Evolutionary conservation across 2,888 invertebrate genomes (phyloP).

Genomic region (Zelleria hepariella): DNA sequence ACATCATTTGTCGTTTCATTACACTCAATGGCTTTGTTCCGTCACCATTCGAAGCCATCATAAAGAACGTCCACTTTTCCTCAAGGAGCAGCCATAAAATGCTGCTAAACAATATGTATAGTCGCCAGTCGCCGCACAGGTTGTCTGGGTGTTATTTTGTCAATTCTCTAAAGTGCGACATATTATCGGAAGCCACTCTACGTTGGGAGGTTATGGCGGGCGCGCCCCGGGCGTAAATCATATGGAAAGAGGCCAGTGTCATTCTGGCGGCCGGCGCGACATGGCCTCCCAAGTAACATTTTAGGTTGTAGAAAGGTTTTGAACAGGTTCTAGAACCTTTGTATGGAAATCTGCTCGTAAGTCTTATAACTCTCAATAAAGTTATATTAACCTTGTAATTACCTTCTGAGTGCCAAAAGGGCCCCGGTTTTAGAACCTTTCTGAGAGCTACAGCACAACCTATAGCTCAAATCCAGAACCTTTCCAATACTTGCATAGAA

Average conservation of each 20-base stretch:
- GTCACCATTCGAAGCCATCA: background rate
- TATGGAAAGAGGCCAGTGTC: slow-evolving; percentile 10
- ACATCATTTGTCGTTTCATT: background rate
- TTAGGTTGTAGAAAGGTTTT: too few species aligned
- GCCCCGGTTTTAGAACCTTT: too few species aligned
- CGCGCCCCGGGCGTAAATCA: slow-evolving; percentile 25
- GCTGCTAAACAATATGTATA: background rate
- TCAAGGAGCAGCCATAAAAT: background rate
- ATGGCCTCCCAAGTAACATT: too few species aligned
- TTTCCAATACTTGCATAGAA: too few species aligned
- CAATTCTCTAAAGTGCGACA: slow-evolving; percentile 20
- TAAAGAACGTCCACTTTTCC: background rate
- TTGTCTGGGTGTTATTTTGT: slow-evolving; percentile 9
- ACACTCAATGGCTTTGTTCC: background rate
- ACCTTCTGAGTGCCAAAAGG: too few species aligned
- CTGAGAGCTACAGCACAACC: too few species aligned
- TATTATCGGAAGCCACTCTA: slow-evolving; percentile 19
- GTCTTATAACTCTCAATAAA: too few species aligned
- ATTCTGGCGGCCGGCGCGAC: background rate
- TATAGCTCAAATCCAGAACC: too few species aligned
- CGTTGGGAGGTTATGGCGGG: background rate
- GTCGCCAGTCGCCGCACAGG: background rate
- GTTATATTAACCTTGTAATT: too few species aligned
- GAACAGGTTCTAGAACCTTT: too few species aligned
- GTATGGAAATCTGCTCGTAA: too few species aligned